Conservation (phyloP, 2,797 vertebrate species). For the Kryptopterus vitreolus region DNA sequence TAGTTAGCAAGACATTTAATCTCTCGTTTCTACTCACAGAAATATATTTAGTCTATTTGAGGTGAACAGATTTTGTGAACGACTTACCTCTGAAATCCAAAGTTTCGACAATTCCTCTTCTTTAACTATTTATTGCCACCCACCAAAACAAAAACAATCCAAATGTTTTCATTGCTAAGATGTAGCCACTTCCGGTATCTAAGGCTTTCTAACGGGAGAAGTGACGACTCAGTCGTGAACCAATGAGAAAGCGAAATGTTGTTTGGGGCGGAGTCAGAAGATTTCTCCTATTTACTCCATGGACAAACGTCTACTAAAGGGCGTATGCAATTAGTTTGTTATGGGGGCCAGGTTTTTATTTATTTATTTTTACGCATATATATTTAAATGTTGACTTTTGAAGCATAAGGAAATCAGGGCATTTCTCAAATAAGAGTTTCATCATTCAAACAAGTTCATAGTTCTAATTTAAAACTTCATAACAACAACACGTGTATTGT, state of each 20-base stretch:
- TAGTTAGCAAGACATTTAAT: background rate
- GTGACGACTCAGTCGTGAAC: background rate
- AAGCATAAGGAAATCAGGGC: no score
- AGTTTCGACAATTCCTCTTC: background rate
- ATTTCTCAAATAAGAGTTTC: no score
- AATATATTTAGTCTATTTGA: background rate
- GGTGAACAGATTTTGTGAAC: background rate
- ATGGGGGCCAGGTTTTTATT: no score
- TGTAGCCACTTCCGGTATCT: constrained; percentile 14
- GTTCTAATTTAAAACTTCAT: no score
- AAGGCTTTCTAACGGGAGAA: background rate
- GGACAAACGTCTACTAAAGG: no score
- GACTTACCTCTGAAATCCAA: background rate
- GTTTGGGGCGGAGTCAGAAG: background rate
- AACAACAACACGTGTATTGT: no score
- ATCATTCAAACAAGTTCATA: no score
- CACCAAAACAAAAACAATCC: background rate
- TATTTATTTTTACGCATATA: no score
- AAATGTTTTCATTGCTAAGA: constrained; percentile 23
- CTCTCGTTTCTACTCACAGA: background rate
- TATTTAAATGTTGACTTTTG: no score
- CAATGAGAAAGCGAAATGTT: background rate
- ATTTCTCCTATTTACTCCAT: background rate
- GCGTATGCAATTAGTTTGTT: background rate
- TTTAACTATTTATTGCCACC: constrained; percentile 3